Conservation (phyloP, 1,140 invertebrate genomes). For the Drosophila ananassae region DNA sequence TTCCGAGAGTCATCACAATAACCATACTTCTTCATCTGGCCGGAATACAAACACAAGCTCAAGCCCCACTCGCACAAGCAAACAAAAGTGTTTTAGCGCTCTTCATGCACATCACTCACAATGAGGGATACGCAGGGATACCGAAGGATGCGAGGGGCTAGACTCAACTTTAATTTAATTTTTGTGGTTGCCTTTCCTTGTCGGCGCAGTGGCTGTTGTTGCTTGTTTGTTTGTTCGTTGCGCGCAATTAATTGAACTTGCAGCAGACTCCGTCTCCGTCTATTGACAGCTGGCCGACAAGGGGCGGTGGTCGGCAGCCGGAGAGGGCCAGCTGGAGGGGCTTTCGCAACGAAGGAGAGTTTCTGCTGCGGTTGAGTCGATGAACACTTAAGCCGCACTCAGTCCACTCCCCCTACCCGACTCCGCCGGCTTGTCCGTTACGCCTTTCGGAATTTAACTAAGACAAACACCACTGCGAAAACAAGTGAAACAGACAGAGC, state of each 20-base stretch:
- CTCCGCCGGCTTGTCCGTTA: slow-evolving; percentile 72
- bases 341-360: background rate
- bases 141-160: slow-evolving; percentile 22
- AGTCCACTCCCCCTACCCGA: slow-evolving; percentile 51
- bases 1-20: slow-evolving; percentile 78
- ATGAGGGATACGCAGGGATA: background rate
- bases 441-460: slow-evolving; percentile 80
- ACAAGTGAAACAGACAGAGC: slow-evolving; percentile 63
- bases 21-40: slow-evolving; percentile 78
- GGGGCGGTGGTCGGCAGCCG: background rate
- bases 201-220: slow-evolving; percentile 32
- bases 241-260: slow-evolving; percentile 83
- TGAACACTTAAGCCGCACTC: slow-evolving; percentile 81
- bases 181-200: slow-evolving; percentile 68
- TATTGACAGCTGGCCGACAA: slow-evolving; percentile 67
- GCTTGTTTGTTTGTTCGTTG: slow-evolving; percentile 75
- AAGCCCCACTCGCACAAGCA: slow-evolving; percentile 37
- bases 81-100: slow-evolving; percentile 78
- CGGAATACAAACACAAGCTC: slow-evolving; percentile 39
- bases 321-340: too few relatives aligned
- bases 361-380: slow-evolving; percentile 76
- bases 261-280: slow-evolving; percentile 63
- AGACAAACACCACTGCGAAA: slow-evolving; percentile 79
- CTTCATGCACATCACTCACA: slow-evolving; percentile 77
- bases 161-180: slow-evolving; percentile 81